A percentile compares a stretch with the other conserved stretches of the same genome.
These are phyloP conservation scores for Agrilus mali DNA, from an alignment of 2,888 invertebrate species.

Conservation along the genomic window DNA sequence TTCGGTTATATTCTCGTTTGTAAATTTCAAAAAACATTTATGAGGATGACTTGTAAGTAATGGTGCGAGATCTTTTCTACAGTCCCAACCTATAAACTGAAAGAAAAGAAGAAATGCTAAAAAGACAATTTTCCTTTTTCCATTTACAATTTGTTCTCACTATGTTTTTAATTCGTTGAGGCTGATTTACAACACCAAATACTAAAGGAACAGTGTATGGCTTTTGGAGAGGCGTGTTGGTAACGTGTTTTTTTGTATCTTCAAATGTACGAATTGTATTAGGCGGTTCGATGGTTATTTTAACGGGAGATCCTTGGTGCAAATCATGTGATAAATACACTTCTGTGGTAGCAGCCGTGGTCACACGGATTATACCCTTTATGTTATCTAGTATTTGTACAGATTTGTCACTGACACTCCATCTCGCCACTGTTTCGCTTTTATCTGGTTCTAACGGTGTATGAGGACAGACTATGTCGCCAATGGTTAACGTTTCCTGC, in stretches of 20 bases:
- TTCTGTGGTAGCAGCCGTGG: slow-evolving; percentile 21
- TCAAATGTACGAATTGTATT: slow-evolving; percentile 21
- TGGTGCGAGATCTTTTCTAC: slow-evolving; percentile 20
- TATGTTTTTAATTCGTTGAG: slow-evolving; percentile 25
- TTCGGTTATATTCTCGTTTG: slow-evolving; percentile 19
- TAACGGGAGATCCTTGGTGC: slow-evolving; percentile 25
- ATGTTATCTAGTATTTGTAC: slow-evolving; percentile 23
- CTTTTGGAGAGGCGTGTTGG: slow-evolving; percentile 21
- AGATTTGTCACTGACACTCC: slow-evolving; percentile 29
- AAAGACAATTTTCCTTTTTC: too few species aligned
- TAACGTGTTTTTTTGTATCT: slow-evolving; percentile 18
- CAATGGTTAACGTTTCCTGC: slow-evolving; percentile 34
- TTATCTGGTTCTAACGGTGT: slow-evolving; percentile 32
- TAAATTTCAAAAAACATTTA: slow-evolving; percentile 29
- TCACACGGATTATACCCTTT: slow-evolving; percentile 30
- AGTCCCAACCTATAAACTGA: slow-evolving; percentile 27
- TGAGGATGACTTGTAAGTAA: slow-evolving; percentile 25
- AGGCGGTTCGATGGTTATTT: slow-evolving; percentile 24
- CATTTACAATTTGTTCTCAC: slow-evolving; percentile 16
- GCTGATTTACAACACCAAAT: slow-evolving; percentile 20
- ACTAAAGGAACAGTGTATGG: slow-evolving; percentile 22
- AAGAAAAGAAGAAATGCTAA: slow-evolving; percentile 8
- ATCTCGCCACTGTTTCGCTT: slow-evolving; percentile 19
- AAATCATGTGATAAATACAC: slow-evolving; percentile 27
- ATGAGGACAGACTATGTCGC: slow-evolving; percentile 41